These are phyloP conservation scores for Sinhomidia bicolor DNA, from an alignment of 2,888 invertebrate genomes.

Conservation along the genomic window DNA sequence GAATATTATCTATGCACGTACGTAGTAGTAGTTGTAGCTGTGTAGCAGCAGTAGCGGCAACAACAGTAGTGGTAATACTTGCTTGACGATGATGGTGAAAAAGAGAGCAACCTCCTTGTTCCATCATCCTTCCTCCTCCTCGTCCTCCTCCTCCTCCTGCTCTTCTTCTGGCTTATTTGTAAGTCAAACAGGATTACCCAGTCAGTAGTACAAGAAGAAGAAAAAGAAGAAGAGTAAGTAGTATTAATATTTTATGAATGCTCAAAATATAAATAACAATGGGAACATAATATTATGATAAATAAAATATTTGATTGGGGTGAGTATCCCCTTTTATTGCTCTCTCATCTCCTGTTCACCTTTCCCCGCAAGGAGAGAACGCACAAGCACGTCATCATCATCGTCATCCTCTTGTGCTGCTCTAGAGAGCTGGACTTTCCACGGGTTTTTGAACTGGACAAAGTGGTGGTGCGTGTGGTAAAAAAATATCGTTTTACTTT, in stretches of 20 bases:
- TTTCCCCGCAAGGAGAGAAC: conserved; percentile 30
- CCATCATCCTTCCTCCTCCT: no score
- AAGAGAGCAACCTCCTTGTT: background rate
- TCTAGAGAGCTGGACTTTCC: no score
- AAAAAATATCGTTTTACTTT: background rate
- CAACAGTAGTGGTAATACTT: background rate
- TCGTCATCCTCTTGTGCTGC: background rate
- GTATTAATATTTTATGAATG: conserved; percentile 11
- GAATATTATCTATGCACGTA: no score
- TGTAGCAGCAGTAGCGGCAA: background rate
- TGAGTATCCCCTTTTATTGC: background rate
- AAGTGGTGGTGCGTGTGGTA: conserved; percentile 17
- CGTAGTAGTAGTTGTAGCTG: no score
- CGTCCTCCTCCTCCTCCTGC: no score
- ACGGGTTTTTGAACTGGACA: no score
- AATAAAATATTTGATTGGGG: conserved; percentile 41
- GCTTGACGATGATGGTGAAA: background rate
- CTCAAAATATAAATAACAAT: conserved; percentile 31
- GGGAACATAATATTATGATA: conserved; percentile 7
- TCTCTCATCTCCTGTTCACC: background rate
- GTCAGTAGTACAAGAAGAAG: no score
- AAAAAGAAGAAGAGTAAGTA: no score
- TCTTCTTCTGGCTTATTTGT: background rate
- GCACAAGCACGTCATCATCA: no score
- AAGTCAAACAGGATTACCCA: no score